Conservation (phyloP, 2,113 vertebrate species). For the Alligator sinensis region DNA sequence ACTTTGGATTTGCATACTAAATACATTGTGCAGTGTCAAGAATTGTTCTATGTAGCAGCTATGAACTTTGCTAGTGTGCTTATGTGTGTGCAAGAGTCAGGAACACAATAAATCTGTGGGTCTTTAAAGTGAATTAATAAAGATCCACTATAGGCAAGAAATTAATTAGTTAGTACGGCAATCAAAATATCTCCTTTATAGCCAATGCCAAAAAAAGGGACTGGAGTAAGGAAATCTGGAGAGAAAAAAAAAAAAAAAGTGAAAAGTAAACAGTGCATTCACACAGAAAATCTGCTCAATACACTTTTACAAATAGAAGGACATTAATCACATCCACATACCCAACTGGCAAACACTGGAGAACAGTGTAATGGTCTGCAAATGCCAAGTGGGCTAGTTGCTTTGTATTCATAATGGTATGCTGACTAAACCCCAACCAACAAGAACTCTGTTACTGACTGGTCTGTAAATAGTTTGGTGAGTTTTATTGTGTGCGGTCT, state of each 20-base stretch:
- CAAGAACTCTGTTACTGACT: neutral
- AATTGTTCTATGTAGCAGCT: neutral
- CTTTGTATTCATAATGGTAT: neutral
- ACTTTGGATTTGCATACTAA: neutral
- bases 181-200: neutral
- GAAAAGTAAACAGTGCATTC: neutral
- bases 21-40: neutral
- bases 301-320: neutral
- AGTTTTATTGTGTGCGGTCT: neutral
- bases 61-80: neutral
- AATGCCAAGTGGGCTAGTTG: neutral
- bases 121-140: neutral
- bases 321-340: neutral
- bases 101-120: neutral
- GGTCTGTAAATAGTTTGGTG: neutral
- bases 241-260: neutral
- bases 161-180: neutral
- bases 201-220: neutral
- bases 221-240: neutral
- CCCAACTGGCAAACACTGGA: neutral
- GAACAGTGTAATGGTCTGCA: neutral
- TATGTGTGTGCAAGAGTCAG: neutral
- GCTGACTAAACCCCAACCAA: neutral
- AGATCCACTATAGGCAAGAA: neutral
- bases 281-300: neutral